Evolutionary conservation across 2,113 vertebrate species (phyloP).

Genomic region (Nestor notabilis): DNA sequence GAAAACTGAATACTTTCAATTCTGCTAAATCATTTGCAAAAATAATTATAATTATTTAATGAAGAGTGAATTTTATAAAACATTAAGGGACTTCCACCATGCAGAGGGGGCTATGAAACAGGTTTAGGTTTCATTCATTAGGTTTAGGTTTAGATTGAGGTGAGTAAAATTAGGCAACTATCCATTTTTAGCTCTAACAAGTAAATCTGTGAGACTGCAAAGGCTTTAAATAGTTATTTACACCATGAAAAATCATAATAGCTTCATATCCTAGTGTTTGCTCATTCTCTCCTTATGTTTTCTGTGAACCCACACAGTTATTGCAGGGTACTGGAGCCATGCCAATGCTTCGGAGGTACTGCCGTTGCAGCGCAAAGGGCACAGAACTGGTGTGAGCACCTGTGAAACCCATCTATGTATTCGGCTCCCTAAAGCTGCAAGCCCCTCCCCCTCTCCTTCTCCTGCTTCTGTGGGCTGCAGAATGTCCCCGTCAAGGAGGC

Average conservation of each 20-base stretch:
- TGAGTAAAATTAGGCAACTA: background rate
- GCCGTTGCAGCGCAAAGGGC: background rate
- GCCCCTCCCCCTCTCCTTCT: background rate
- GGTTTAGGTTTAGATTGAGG: background rate
- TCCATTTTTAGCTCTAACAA: background rate
- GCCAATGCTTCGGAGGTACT: background rate
- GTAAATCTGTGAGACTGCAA: background rate
- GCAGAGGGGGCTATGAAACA: background rate
- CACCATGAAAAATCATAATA: background rate
- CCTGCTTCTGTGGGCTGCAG: background rate
- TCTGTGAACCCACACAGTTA: background rate
- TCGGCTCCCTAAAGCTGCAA: background rate
- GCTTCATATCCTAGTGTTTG: background rate
- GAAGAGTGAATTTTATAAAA: background rate
- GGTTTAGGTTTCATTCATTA: background rate
- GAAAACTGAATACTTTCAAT: background rate
- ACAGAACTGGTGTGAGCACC: background rate
- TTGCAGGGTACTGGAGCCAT: background rate
- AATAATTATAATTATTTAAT: slow-evolving; percentile 2
- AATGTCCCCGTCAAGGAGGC: background rate
- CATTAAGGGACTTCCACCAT: background rate
- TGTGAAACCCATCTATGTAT: background rate
- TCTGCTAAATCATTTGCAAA: background rate
- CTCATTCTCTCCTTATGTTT: background rate
- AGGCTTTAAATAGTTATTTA: background rate